A percentile compares a stretch with the other conserved stretches of the same genome.
phyloP scores from a whole-genome alignment of 2,113 vertebrate genomes.

The Rhynchomys soricoides region DNA sequence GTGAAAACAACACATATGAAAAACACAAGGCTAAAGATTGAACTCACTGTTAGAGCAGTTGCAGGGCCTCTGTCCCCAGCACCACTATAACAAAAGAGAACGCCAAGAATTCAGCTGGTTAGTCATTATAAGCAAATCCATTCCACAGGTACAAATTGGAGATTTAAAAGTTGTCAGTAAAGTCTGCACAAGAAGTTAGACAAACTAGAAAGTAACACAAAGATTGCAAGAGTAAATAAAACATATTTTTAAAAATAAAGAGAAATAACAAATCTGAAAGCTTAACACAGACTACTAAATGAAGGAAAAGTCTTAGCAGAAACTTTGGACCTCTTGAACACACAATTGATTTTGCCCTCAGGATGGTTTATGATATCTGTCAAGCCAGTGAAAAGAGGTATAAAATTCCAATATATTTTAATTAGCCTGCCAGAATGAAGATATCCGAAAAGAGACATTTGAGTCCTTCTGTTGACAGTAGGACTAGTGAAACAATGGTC shows the following conservation, averaged over 20 bases:
- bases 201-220: neutral
- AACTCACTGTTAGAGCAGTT: neutral
- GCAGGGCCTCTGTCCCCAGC: neutral
- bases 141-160: neutral
- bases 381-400: constrained; percentile 31
- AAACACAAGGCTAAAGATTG: neutral
- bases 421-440: neutral
- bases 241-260: neutral
- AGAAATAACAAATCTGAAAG: constrained; percentile 4
- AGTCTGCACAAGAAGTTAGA: constrained; percentile 3
- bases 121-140: constrained; percentile 1
- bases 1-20: constrained; percentile 40
- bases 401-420: constrained; percentile 18
- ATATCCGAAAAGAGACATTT: neutral
- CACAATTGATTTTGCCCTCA: constrained; percentile 43
- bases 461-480: neutral
- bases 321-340: neutral
- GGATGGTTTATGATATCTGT: constrained; percentile 12
- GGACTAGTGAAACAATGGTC: neutral
- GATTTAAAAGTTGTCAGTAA: constrained; percentile 7
- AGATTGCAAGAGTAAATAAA: neutral
- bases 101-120: neutral
- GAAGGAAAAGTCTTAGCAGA: constrained; percentile 28
- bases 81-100: neutral
- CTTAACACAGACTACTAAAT: constrained; percentile 17